Evolutionary conservation across 1,140 invertebrate genomes (phyloP).

Genomic region (Megalonaias nervosa): DNA sequence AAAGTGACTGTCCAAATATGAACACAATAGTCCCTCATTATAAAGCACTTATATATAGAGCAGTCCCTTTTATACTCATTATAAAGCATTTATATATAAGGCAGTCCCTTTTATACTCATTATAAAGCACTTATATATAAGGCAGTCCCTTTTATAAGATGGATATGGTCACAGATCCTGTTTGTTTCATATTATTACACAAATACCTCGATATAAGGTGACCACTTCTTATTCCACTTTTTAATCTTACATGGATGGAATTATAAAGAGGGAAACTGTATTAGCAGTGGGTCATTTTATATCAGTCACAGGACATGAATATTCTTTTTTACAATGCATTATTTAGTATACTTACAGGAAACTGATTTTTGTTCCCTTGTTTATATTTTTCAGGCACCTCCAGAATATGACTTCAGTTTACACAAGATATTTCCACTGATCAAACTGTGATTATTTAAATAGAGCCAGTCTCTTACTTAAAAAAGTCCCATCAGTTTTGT

Average conservation of each 20-base stretch:
- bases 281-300: background rate
- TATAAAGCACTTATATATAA: too few species aligned
- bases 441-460: conserved; percentile 68
- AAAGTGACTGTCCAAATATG: too few species aligned
- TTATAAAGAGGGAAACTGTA: background rate
- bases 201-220: too few species aligned
- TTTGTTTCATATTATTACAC: too few species aligned
- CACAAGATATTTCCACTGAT: conserved; percentile 94
- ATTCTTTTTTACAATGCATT: background rate
- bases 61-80: too few species aligned
- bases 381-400: conserved; percentile 79
- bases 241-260: background rate
- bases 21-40: too few species aligned
- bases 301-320: background rate
- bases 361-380: conserved; percentile 29
- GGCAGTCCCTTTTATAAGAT: too few species aligned
- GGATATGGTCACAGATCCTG: too few species aligned
- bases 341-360: background rate
- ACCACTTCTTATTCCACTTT: too few species aligned
- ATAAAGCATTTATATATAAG: too few species aligned
- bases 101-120: too few species aligned
- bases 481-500: background rate
- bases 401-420: conserved; percentile 91
- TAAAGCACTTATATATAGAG: too few species aligned
- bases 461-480: background rate